Evolutionary conservation across 2,888 invertebrate species (phyloP).

Genomic region (Capitulum mitella): DNA sequence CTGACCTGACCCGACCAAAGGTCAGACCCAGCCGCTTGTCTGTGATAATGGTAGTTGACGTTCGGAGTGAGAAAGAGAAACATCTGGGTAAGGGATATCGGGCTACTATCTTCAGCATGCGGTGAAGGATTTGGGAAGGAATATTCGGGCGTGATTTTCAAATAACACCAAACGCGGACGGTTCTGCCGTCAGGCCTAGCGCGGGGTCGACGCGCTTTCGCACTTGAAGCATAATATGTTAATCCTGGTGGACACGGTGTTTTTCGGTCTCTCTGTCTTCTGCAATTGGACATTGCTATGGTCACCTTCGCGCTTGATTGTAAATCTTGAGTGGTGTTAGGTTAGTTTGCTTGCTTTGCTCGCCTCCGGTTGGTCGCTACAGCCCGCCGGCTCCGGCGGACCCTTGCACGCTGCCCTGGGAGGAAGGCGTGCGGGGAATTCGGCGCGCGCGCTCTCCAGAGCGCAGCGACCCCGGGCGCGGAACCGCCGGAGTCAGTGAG

Average conservation of each 20-base stretch:
- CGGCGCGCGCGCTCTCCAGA: too few species aligned
- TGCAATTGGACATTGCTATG: background rate
- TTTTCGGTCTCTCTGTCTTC: background rate
- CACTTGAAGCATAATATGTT: background rate
- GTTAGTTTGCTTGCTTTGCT: slow-evolving; percentile 13
- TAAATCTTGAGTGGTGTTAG: slow-evolving; percentile 19
- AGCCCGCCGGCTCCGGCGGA: background rate
- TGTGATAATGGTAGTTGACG: slow-evolving; percentile 21
- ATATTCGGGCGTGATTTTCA: slow-evolving; percentile 7
- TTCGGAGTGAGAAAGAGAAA: slow-evolving; percentile 20
- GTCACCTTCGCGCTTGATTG: background rate
- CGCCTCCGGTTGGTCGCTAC: background rate
- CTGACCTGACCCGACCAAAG: slow-evolving; percentile 11
- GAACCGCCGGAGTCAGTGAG: too few species aligned
- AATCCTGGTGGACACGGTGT: background rate
- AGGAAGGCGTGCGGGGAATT: too few species aligned
- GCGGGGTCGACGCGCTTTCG: background rate
- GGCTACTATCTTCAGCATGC: slow-evolving; percentile 13
- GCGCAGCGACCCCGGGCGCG: too few species aligned
- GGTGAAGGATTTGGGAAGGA: background rate
- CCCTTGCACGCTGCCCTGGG: too few species aligned
- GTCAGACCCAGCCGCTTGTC: slow-evolving; percentile 16
- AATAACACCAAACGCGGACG: background rate
- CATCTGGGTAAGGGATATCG: slow-evolving; percentile 14
- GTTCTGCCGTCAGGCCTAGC: background rate